phyloP scores from a whole-genome alignment of 2,888 invertebrate species.

The Podotricha telesiphe region DNA sequence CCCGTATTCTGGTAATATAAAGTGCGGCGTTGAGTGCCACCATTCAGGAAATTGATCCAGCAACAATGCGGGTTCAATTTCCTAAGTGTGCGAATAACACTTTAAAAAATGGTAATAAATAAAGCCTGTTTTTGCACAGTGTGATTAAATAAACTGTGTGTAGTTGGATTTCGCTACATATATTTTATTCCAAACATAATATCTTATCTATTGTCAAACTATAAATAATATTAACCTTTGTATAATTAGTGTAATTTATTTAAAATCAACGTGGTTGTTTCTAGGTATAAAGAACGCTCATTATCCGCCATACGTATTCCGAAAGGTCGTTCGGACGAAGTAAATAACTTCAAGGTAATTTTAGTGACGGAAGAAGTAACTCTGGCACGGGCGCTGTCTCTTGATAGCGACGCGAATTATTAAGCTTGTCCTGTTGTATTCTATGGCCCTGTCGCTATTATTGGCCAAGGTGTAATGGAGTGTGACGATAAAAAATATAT shows the following conservation, averaged over 20 bases:
- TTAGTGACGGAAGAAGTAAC: slow-evolving; percentile 24
- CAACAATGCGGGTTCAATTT: no score
- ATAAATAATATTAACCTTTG: background rate
- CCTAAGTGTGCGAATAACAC: no score
- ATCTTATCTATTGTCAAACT: no score
- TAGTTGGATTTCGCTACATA: background rate
- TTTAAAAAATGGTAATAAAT: no score
- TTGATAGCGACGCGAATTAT: slow-evolving; percentile 19
- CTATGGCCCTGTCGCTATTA: slow-evolving; percentile 14
- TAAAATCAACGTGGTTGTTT: background rate
- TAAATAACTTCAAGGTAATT: slow-evolving; percentile 32
- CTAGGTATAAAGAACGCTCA: slow-evolving; percentile 2
- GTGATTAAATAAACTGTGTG: no score
- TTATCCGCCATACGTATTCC: background rate
- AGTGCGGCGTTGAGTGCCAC: no score
- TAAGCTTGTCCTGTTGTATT: slow-evolving; percentile 14
- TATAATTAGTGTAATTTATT: background rate
- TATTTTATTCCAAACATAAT: background rate
- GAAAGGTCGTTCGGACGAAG: slow-evolving; percentile 21
- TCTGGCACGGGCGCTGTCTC: slow-evolving; percentile 24
- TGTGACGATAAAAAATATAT: background rate
- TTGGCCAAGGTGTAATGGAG: slow-evolving; percentile 15
- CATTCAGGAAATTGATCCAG: no score
- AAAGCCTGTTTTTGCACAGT: no score
- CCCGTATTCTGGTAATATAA: no score